These are phyloP conservation scores for Tenebrio molitor DNA, from an alignment of 1,140 invertebrate species.

Conservation along the genomic window DNA sequence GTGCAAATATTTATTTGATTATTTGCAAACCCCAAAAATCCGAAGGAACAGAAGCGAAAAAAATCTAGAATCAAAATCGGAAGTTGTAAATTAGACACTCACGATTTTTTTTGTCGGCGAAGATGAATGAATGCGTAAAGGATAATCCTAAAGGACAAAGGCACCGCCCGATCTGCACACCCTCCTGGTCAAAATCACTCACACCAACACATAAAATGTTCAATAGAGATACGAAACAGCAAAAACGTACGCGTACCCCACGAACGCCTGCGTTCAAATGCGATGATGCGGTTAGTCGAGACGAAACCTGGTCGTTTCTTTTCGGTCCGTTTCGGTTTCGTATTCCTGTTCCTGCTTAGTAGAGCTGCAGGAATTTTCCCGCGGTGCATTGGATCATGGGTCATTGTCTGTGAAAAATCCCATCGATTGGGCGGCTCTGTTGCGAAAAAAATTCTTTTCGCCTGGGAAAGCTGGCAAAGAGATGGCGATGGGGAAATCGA, in stretches of 20 bases:
- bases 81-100: constrained; percentile 1
- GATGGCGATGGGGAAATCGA: too few species aligned
- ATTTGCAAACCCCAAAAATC: too few species aligned
- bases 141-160: constrained; percentile 40
- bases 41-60: background rate
- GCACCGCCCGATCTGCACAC: constrained; percentile 38
- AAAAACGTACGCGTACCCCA: constrained; percentile 14
- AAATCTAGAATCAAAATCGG: background rate
- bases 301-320: background rate
- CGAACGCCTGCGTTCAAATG: constrained; percentile 41
- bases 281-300: constrained; percentile 37
- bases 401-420: constrained; percentile 20
- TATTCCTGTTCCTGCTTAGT: constrained; percentile 13
- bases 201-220: constrained; percentile 42
- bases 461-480: background rate
- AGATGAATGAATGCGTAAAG: constrained; percentile 10
- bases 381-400: constrained; percentile 14
- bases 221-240: constrained; percentile 33
- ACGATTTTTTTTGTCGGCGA: background rate
- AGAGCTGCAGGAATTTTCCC: constrained; percentile 39
- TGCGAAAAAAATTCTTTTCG: constrained; percentile 9
- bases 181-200: constrained; percentile 23
- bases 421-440: background rate
- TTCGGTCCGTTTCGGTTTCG: constrained; percentile 20
- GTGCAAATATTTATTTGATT: too few species aligned